Percentiles rank a stretch among this genome's conserved stretches.
phyloP scores from a whole-genome alignment of 2,888 invertebrate species.

The Noctua janthina region DNA sequence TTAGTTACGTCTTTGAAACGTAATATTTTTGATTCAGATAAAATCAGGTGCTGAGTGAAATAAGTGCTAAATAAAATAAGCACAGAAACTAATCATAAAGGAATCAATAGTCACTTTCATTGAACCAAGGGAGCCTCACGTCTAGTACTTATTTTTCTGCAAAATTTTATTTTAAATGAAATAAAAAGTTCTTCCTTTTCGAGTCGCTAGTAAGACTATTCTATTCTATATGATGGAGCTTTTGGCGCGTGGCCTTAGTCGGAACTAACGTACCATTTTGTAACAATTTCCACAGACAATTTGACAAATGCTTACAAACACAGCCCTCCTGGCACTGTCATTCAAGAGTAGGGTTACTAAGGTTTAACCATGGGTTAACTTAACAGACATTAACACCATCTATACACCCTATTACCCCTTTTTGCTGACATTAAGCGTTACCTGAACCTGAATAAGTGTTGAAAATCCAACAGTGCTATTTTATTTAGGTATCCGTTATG shows the following conservation, averaged over 20 bases:
- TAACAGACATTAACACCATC: too few species aligned
- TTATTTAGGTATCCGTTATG: background rate
- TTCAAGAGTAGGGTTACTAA: background rate
- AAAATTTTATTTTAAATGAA: background rate
- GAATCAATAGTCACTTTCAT: background rate
- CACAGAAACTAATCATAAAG: background rate
- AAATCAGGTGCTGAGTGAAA: conserved; percentile 2
- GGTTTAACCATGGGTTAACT: too few species aligned
- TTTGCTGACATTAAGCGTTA: background rate
- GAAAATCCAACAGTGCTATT: background rate
- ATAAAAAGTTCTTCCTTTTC: background rate
- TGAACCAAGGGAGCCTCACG: background rate
- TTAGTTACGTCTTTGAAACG: conserved; percentile 17
- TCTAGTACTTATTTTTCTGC: background rate
- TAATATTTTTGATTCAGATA: conserved; percentile 43
- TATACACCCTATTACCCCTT: too few species aligned
- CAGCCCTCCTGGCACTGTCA: background rate
- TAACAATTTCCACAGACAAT: background rate
- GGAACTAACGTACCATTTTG: background rate
- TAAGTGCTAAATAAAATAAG: background rate
- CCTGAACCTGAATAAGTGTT: background rate
- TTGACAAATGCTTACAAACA: background rate
- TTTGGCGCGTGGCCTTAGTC: background rate
- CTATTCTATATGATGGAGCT: background rate
- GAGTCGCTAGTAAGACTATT: background rate